A percentile compares a stretch with the other conserved stretches of the same genome.
Conservation (phyloP, 2,888 invertebrate genomes). For the Antheraea assamensis region DNA sequence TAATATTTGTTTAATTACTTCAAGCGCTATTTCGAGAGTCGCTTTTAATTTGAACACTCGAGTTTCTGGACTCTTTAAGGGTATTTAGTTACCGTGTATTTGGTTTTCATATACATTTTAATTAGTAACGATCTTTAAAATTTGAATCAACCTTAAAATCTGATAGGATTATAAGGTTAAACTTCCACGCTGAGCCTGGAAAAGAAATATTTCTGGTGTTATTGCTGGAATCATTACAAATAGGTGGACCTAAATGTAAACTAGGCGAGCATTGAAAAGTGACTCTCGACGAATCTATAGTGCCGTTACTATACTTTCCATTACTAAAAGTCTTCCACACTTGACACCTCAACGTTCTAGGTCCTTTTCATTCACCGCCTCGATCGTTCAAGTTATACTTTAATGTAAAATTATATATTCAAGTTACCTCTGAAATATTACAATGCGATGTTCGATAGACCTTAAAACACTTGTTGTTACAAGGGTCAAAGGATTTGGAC, state of each 20-base stretch:
- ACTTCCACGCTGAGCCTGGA: too few relatives aligned
- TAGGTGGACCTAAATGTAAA: not conserved
- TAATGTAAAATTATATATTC: not conserved
- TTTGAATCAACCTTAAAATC: too few relatives aligned
- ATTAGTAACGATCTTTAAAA: not conserved
- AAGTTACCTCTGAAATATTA: not conserved
- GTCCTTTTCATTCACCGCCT: not conserved
- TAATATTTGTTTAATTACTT: slow-evolving; percentile 14
- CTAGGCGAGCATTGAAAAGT: not conserved
- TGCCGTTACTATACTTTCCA: not conserved
- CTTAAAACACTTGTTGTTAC: slow-evolving; percentile 39
- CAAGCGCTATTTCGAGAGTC: not conserved
- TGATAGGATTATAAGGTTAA: too few relatives aligned
- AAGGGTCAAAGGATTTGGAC: slow-evolving; percentile 45
- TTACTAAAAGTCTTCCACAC: not conserved
- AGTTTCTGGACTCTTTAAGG: not conserved
- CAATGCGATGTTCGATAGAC: not conserved
- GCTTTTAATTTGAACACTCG: not conserved
- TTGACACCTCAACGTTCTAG: not conserved
- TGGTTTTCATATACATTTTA: not conserved
- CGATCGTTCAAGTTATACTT: not conserved
- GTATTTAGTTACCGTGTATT: not conserved
- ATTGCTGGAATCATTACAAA: too few relatives aligned
- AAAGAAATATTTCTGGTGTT: too few relatives aligned
- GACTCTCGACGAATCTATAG: not conserved